Evolutionary conservation across 2,113 vertebrate species (phyloP), one percentile per base, ranked within the genome.

Genomic region (Boulengeromyrus knoepffleri): DNA sequence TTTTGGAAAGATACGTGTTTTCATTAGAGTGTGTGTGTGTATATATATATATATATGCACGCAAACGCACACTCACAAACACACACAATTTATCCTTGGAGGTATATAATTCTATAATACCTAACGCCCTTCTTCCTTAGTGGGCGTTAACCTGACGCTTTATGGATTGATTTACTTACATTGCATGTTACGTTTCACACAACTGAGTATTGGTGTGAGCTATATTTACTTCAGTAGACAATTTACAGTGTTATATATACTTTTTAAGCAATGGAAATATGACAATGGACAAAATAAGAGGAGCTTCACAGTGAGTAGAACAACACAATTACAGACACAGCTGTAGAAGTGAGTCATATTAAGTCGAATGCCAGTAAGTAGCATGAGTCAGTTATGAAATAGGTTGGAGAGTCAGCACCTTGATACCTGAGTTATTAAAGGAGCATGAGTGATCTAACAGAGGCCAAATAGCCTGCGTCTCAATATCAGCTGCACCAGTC

Each of bases 1-100:
- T 70, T 17, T 87, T 90, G 89, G 85, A 90, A 74, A 36, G 27
- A 58, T 53, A 31, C 52, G 24, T 46, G 87, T 52, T 88, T 90
- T 53, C 39, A 45, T 31, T 88, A 36, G 31, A 50, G 70, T 46
- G 46, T 87, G 39, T 80, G 13, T 42, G 13, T 42, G 36, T 80
- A 2, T 80, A 21, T 19, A 53, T 5, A 0, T 8, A 58, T 24
- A 24, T 58, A 58, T 24, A 56, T 24, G 1, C 21, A 58, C 1
- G 2, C 56, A n/a, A 2, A n/a, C 56, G n/a, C 8, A 58, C 17
- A 56, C 17, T 0, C 5, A 56, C 2, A 58, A 1, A 58, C 21
- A 24, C 1, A 21, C 21, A 21, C 19, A 58, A n/a, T 74, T 70
- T 87, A 74, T 84, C 42, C 47, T 77, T 86, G 24, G 62, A 86